These are phyloP conservation scores for Leucoma salicis DNA, from an alignment of 2,888 invertebrate genomes.

Conservation along the genomic window DNA sequence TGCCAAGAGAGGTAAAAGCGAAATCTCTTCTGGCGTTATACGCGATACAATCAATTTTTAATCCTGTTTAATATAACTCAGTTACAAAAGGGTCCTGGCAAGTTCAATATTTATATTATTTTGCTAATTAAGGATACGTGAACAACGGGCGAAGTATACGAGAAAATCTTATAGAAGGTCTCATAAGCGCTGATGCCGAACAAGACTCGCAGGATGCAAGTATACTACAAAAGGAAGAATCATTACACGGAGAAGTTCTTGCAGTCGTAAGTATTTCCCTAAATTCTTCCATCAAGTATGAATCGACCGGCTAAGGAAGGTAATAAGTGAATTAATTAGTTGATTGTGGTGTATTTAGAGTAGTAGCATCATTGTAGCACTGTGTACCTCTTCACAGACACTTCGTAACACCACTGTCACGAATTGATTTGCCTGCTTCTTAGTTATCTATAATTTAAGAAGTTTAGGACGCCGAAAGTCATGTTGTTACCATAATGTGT, in stretches of 20 bases:
- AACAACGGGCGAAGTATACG: conserved; percentile 68
- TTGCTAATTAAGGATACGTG: conserved; percentile 80
- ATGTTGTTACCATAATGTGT: too few species aligned
- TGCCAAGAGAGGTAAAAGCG: conserved; percentile 70
- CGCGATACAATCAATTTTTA: conserved; percentile 69
- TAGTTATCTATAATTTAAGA: conserved; percentile 55
- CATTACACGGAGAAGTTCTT: conserved; percentile 63
- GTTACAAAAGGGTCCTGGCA: conserved; percentile 71
- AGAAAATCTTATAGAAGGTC: conserved; percentile 76
- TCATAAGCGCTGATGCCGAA: conserved; percentile 72
- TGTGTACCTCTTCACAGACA: conserved; percentile 66
- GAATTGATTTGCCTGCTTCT: conserved; percentile 78
- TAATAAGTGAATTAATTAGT: conserved; percentile 65
- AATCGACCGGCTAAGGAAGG: conserved; percentile 59
- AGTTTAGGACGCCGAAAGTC: conserved; percentile 56
- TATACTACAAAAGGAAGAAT: conserved; percentile 62
- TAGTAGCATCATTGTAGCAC: conserved; percentile 74
- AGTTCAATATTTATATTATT: conserved; percentile 80
- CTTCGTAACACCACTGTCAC: conserved; percentile 68
- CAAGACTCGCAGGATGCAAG: conserved; percentile 77
- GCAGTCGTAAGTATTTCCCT: conserved; percentile 71
- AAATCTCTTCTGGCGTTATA: conserved; percentile 71
- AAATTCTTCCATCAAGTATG: conserved; percentile 51
- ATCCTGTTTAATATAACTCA: conserved; percentile 52
- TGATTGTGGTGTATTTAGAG: conserved; percentile 75